These are phyloP conservation scores for Apodemia hepburni DNA, from an alignment of 2,888 invertebrate species.

Conservation along the genomic window DNA sequence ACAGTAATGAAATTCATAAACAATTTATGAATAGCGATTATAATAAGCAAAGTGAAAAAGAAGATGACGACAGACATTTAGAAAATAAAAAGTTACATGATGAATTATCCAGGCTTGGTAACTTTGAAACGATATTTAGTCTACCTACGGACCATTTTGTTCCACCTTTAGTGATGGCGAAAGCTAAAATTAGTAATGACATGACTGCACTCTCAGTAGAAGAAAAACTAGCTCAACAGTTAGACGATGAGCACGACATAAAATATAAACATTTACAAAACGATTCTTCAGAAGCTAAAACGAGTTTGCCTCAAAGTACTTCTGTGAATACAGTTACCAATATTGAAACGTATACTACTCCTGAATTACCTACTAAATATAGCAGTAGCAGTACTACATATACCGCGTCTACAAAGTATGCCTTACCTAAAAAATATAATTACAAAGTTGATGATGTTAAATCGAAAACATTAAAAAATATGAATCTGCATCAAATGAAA, in stretches of 20 bases:
- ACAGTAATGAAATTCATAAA: conserved; percentile 61
- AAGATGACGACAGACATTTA: conserved; percentile 58
- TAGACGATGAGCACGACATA: conserved; percentile 50
- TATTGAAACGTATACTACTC: background rate
- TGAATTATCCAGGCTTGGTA: conserved; percentile 64
- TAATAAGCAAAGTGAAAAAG: conserved; percentile 52
- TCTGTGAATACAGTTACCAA: background rate
- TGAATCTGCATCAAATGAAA: conserved; percentile 13
- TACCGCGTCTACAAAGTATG: conserved; percentile 36
- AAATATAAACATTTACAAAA: conserved; percentile 36
- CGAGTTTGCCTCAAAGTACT: background rate
- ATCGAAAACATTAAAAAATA: conserved; percentile 40
- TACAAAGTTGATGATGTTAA: conserved; percentile 51
- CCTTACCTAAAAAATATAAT: conserved; percentile 60
- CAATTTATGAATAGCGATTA: conserved; percentile 43
- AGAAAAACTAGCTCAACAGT: conserved; percentile 70
- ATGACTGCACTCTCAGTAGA: conserved; percentile 72
- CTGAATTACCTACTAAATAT: conserved; percentile 15
- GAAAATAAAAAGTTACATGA: conserved; percentile 68
- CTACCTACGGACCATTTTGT: conserved; percentile 75
- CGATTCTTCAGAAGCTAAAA: conserved; percentile 18
- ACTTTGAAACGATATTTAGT: conserved; percentile 68
- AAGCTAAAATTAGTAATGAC: conserved; percentile 70
- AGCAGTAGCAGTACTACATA: background rate
- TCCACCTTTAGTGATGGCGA: conserved; percentile 75